Base-by-base conservation (phyloP, 2,888 invertebrate genomes). In the Baronia brevicornis region DNA sequence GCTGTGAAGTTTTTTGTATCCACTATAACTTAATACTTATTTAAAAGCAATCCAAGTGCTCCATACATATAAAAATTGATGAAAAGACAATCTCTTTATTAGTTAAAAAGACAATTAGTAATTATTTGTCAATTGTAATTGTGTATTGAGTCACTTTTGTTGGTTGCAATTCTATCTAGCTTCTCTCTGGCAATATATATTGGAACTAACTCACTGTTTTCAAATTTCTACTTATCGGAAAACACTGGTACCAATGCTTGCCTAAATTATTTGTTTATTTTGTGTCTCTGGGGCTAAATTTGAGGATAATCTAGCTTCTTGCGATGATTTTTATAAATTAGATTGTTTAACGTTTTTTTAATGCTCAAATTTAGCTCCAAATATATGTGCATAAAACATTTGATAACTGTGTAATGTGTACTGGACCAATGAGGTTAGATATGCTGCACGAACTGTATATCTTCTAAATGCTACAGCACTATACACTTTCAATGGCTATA, bases 371-470 rank as follows among this genome's bases (percentile, higher is more conserved):
- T 49, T 41, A 35, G 53, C 60, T 67, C 46, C 50, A 47, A 53
- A 45, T 63, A 48, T 54, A 65, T 67, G 62, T 70, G 47, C 45
- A 44, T 45, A 59, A 44, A 33, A 38, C 39, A 52, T 56, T 54
- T 58, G 41, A 35, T 61, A 49, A 64, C 47, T 77, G 62, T 77
- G 71, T 52, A 62, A 41, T 75, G 65, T 80, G 62, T 71, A 60
- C 53, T 60, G 62, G 75, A 78, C 80, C 80, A 77, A 77, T 36
- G 70, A 80, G 79, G 75, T 77, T 61, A 60, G 58, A 65, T 50
- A 48, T 68, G 55, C 58, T 70, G 75, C 79, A 79, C 80, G 59
- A 48, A 44, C 61, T 67, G 36, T 54, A 53, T 65, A 55, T 47
- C 55, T 65, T 60, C 48, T 54, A 48, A 45, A 44, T 48, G 47